Percentiles rank a stretch among this genome's conserved stretches.
phyloP scores from a whole-genome alignment of 1,140 invertebrate species.

The Drosophila melanogaster region DNA sequence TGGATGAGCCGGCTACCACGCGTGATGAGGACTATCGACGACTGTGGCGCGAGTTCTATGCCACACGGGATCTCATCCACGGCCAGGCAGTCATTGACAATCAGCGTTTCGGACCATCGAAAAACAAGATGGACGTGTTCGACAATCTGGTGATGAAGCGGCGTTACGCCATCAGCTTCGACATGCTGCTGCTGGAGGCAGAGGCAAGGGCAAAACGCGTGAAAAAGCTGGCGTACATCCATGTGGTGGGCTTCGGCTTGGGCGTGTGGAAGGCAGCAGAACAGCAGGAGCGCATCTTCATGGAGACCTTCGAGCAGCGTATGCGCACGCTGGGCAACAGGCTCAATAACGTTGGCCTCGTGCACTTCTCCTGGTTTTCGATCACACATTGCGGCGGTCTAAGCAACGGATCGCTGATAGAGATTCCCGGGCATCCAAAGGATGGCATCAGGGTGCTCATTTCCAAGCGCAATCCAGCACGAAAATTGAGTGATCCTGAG shows the following conservation, averaged over 20 bases:
- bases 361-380: conserved; percentile 82
- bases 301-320: conserved; percentile 78
- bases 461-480: conserved; percentile 73
- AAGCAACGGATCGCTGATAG: conserved; percentile 49
- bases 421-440: conserved; percentile 50
- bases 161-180: conserved; percentile 77
- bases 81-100: conserved; percentile 46
- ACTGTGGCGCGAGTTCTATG: conserved; percentile 69
- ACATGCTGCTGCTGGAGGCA: conserved; percentile 68
- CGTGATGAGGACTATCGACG: conserved; percentile 58
- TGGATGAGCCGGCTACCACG: conserved; percentile 13
- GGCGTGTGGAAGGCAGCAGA: conserved; percentile 75
- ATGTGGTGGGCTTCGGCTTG: conserved; percentile 80
- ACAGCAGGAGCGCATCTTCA: conserved; percentile 80
- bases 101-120: conserved; percentile 52
- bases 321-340: conserved; percentile 51
- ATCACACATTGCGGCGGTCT: conserved; percentile 48
- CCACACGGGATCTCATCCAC: conserved; percentile 47
- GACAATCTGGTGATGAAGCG: conserved; percentile 79
- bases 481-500: conserved; percentile 45
- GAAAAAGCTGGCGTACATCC: conserved; percentile 65
- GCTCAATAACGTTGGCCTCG: conserved; percentile 62
- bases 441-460: conserved; percentile 67
- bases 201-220: conserved; percentile 43
- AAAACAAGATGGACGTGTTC: conserved; percentile 66